Base-by-base conservation (phyloP, 2,797 vertebrate genomes). In the Melanotaenia trifasciata region DNA sequence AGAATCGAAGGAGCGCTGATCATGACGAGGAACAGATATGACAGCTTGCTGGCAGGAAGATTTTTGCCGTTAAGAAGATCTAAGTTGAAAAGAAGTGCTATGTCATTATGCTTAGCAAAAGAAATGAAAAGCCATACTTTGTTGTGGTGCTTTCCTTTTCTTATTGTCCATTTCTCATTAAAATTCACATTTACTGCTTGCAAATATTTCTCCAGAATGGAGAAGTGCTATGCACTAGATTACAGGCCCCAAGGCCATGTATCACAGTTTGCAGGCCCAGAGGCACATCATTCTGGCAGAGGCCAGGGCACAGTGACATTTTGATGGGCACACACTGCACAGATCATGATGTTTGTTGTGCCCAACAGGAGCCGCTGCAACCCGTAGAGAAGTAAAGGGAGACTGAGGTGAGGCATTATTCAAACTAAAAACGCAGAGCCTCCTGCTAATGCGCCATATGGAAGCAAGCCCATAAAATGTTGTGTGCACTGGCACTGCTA, bases 391-490 rank as follows among this genome's bases (percentile, higher is more conserved):
- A 57, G 51, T 24, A 26, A 36, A 3, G 62, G 36, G 50, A 65
- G 43, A 71, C 53, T 12, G 76, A 66, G 58, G 33, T 24, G 57
- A 82, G 33, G 45, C 56, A 30, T 74, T 67, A 54, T 58, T 74
- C 28, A 74, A 50, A 72, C 54, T 54, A 14, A 64, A 74, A 79
- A 58, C 7, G 65, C 80, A 53, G 35, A 12, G 24, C 22, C 24
- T 68, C 50, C 64, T 30, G 28, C 28, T 74, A 84, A 87, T 83
- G 84, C 83, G 67, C 58, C 73, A 65, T 0, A 20, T 91, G 87
- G 80, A 87, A 58, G 22, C 50, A 11, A 70, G 85, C 87, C 81
- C 74, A 76, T 86, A 78, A 83, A 84, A 80, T 76, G 73, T 28
- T 70, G 82, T 85, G 70, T 72, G 77, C 70, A 47, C 33, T 79